Percentiles rank a stretch among this genome's conserved stretches.
phyloP scores from a whole-genome alignment of 2,888 invertebrate species.

The Drosophila mimica region DNA sequence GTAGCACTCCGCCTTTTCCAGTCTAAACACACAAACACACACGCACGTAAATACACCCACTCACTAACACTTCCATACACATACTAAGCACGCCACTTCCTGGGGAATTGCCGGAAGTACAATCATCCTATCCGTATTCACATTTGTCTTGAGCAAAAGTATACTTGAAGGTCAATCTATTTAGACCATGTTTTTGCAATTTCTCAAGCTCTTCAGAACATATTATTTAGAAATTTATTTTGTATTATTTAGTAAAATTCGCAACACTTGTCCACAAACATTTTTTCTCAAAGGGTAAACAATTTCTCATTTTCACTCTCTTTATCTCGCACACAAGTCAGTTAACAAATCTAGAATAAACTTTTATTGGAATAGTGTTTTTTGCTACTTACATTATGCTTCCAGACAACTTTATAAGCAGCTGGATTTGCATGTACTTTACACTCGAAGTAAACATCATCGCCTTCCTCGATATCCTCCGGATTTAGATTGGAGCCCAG shows the following conservation, averaged over 20 bases:
- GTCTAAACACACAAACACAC: constrained; percentile 6
- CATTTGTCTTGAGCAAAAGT: constrained; percentile 47
- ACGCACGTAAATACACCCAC: constrained; percentile 2
- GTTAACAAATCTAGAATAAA: constrained; percentile 43
- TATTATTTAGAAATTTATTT: neutral
- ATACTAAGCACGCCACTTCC: constrained; percentile 58
- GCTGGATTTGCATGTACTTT: constrained; percentile 91
- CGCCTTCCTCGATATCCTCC: constrained; percentile 92
- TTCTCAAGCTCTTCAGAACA: neutral
- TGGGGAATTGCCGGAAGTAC: constrained; percentile 70
- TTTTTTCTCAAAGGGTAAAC: no score
- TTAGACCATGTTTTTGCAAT: neutral
- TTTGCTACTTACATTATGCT: constrained; percentile 90
- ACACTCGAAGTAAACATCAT: constrained; percentile 93
- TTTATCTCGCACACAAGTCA: neutral
- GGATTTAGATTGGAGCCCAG: constrained; percentile 91
- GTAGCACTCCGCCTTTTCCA: constrained; percentile 17
- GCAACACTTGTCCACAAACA: no score
- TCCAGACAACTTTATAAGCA: constrained; percentile 93
- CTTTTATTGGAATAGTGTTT: constrained; percentile 30
- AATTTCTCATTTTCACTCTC: neutral
- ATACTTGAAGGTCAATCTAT: constrained; percentile 59
- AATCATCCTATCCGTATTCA: constrained; percentile 27
- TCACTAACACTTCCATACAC: neutral
- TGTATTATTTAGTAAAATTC: no score